phyloP scores from a whole-genome alignment of 2,113 vertebrate species.

The Rhinoptilus africanus region DNA sequence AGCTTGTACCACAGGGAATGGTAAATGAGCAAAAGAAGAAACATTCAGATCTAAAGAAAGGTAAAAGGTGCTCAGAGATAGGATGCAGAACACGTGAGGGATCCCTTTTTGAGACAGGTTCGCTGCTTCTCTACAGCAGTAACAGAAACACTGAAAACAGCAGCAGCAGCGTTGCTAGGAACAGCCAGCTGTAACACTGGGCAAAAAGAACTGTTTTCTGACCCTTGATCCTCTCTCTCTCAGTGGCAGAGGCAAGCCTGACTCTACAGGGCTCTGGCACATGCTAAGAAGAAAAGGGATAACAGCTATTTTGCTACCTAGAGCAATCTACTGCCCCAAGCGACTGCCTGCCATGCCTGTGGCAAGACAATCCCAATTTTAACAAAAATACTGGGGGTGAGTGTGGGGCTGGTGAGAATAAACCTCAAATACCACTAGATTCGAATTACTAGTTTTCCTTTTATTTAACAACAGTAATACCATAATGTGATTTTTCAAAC shows the following conservation, averaged over 20 bases:
- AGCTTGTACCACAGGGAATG: not conserved
- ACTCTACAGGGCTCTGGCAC: not conserved
- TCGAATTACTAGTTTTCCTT: not conserved
- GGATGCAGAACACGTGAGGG: not conserved
- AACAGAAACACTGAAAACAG: not conserved
- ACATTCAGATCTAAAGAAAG: not conserved
- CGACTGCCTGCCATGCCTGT: fast-evolving
- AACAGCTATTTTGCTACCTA: not conserved
- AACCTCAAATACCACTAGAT: not conserved
- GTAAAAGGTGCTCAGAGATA: not conserved
- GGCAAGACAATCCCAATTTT: not conserved
- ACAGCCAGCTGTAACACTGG: not conserved
- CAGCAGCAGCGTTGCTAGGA: not conserved
- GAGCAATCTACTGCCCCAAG: not conserved
- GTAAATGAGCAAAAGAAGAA: not conserved
- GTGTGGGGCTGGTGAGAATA: not conserved
- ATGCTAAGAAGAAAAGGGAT: not conserved
- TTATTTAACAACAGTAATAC: not conserved
- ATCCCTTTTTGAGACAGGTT: not conserved
- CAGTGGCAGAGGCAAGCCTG: not conserved
- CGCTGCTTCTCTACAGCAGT: not conserved
- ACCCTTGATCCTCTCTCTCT: not conserved
- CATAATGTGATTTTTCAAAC: not conserved
- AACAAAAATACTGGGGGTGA: not conserved
- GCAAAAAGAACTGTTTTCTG: not conserved